Evolutionary conservation across 2,888 invertebrate species (phyloP).

Genomic region (Beris chalybata): DNA sequence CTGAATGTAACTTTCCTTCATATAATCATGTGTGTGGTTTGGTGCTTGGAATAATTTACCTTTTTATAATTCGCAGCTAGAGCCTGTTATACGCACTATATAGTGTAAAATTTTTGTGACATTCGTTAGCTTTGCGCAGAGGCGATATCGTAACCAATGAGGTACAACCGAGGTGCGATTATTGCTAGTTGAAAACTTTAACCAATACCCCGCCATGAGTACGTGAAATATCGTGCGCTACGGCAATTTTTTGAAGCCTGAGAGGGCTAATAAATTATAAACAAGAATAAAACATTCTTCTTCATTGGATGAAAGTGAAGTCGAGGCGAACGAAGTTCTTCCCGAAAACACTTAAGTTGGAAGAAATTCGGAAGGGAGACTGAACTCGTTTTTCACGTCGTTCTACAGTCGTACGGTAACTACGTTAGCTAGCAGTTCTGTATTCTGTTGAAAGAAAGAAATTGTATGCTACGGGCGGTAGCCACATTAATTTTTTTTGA

Average conservation of each 20-base stretch:
- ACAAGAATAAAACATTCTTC: neutral
- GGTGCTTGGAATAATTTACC: neutral
- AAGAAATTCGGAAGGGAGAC: no score
- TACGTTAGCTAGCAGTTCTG: no score
- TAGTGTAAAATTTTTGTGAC: neutral
- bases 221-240: constrained; percentile 84
- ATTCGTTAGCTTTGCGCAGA: constrained; percentile 79
- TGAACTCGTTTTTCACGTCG: no score
- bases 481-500: no score
- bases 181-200: constrained; percentile 94
- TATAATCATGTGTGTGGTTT: no score
- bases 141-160: constrained; percentile 92
- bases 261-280: constrained; percentile 54
- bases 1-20: no score
- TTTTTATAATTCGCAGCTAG: constrained; percentile 8
- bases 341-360: no score
- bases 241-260: constrained; percentile 83
- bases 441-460: no score
- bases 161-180: constrained; percentile 86
- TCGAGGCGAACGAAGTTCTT: no score
- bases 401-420: no score
- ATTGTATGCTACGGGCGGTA: no score
- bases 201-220: constrained; percentile 88
- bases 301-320: no score
- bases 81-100: neutral